A percentile compares a stretch with the other conserved stretches of the same genome.
Evolutionary conservation across 2,797 vertebrate genomes (phyloP).

Genomic region (Sebastiscus albofasciatus): DNA sequence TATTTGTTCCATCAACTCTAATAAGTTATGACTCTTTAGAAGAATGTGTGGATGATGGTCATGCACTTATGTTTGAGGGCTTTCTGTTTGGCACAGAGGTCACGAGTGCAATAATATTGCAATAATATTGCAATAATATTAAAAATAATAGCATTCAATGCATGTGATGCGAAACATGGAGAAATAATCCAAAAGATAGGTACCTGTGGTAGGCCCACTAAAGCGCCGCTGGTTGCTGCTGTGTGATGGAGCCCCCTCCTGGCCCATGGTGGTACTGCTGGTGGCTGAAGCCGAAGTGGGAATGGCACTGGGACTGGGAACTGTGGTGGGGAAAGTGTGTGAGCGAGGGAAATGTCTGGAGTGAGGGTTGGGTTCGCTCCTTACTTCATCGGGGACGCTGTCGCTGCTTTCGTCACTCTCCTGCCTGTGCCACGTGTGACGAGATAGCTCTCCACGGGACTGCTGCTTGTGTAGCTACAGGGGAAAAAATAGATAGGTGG

Average conservation of each 20-base stretch:
- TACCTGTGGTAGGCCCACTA: slow-evolving; percentile 87
- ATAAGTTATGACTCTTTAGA: not conserved
- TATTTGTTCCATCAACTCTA: too few species aligned
- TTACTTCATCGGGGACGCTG: slow-evolving; percentile 88
- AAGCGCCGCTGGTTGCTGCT: slow-evolving; percentile 83
- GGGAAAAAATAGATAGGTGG: not conserved
- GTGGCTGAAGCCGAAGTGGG: slow-evolving; percentile 68
- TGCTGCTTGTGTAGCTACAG: slow-evolving; percentile 91
- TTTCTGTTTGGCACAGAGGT: not conserved
- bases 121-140: not conserved
- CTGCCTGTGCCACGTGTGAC: slow-evolving; percentile 96
- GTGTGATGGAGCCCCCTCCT: slow-evolving; percentile 84
- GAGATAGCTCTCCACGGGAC: slow-evolving; percentile 88
- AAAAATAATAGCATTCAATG: not conserved
- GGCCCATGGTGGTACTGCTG: slow-evolving; percentile 63
- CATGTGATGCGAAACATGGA: not conserved
- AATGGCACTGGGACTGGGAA: slow-evolving; percentile 68
- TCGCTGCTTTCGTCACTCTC: slow-evolving; percentile 97
- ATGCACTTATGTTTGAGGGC: not conserved
- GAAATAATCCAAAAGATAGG: not conserved
- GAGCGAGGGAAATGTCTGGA: slow-evolving; percentile 80
- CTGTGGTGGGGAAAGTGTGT: slow-evolving; percentile 88
- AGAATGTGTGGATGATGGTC: not conserved
- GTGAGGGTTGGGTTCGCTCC: slow-evolving; percentile 67
- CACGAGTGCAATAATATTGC: not conserved